Conservation (phyloP, 2,797 vertebrate genomes). For the Mus spretus region DNA sequence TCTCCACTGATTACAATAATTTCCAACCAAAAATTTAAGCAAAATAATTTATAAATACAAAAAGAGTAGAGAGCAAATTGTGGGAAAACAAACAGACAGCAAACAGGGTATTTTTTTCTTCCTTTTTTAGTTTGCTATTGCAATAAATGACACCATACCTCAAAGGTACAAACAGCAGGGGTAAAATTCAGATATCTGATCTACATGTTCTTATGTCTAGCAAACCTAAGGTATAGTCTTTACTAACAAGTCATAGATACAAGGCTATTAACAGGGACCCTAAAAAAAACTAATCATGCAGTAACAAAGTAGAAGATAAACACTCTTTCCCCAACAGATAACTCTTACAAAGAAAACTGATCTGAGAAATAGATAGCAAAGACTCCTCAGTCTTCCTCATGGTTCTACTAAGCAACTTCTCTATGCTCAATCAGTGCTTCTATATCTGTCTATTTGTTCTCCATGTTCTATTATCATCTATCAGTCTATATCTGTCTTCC, state of each 20-base stretch:
- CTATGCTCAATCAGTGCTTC: not conserved
- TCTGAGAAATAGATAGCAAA: slow-evolving; percentile 26
- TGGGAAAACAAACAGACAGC: not conserved
- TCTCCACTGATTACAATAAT: not conserved
- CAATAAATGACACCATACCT: slow-evolving; percentile 34
- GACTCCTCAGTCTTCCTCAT: slow-evolving; percentile 34
- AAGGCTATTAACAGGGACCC: not conserved
- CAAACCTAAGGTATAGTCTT: not conserved
- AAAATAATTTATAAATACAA: slow-evolving; percentile 44
- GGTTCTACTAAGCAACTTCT: slow-evolving; percentile 11
- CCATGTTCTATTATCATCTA: not conserved
- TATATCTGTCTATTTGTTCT: not conserved
- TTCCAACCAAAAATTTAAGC: slow-evolving; percentile 55
- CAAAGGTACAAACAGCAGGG: slow-evolving; percentile 28
- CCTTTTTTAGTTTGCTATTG: slow-evolving; percentile 7
- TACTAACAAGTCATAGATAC: not conserved
- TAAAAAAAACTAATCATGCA: not conserved
- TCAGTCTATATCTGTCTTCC: not conserved
- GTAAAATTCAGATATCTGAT: not conserved
- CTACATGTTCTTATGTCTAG: slow-evolving; percentile 44
- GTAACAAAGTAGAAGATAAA: slow-evolving; percentile 14
- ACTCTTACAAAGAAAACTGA: not conserved
- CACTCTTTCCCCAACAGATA: not conserved
- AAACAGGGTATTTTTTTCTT: not conserved
- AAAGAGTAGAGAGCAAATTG: not conserved